A percentile compares a stretch with the other conserved stretches of the same genome.
Conservation (phyloP, 2,888 invertebrate genomes). For the Andrena minutula region DNA sequence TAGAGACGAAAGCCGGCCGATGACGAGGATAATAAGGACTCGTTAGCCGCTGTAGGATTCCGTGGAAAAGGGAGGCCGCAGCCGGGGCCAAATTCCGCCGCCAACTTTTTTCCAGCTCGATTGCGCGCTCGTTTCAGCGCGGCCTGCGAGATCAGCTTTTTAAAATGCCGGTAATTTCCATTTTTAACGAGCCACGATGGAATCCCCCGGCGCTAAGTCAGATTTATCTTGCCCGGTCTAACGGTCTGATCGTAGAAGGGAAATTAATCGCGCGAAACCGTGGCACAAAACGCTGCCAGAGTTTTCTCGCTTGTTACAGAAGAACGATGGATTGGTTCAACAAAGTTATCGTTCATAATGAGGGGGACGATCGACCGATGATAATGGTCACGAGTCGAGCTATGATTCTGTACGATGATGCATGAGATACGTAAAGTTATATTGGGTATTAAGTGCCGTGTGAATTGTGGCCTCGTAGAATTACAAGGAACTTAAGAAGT, state of each 20-base stretch:
- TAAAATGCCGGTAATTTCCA: conserved; percentile 64
- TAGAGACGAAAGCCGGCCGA: conserved; percentile 53
- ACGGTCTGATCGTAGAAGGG: conserved; percentile 43
- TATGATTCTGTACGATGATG: too few species aligned
- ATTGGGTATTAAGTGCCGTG: conserved; percentile 7
- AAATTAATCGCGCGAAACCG: conserved; percentile 48
- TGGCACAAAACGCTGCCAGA: not conserved
- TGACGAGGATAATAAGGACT: conserved; percentile 70
- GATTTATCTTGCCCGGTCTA: conserved; percentile 52
- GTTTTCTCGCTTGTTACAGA: conserved; percentile 10
- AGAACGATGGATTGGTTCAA: not conserved
- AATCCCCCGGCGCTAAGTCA: conserved; percentile 35
- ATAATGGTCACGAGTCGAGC: too few species aligned
- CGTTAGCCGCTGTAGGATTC: conserved; percentile 58
- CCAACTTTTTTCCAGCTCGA: conserved; percentile 54
- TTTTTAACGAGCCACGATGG: conserved; percentile 58
- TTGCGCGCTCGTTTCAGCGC: conserved; percentile 54
- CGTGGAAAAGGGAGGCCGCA: conserved; percentile 37
- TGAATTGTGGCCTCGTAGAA: conserved; percentile 18
- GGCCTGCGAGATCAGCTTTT: conserved; percentile 58
- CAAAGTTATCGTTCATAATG: not conserved
- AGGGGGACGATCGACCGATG: not conserved
- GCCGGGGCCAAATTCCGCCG: conserved; percentile 31
- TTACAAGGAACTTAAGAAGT: conserved; percentile 28
- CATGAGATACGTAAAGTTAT: not conserved